phyloP scores from a whole-genome alignment of 2,113 vertebrate genomes.

The Hypomesus transpacificus region DNA sequence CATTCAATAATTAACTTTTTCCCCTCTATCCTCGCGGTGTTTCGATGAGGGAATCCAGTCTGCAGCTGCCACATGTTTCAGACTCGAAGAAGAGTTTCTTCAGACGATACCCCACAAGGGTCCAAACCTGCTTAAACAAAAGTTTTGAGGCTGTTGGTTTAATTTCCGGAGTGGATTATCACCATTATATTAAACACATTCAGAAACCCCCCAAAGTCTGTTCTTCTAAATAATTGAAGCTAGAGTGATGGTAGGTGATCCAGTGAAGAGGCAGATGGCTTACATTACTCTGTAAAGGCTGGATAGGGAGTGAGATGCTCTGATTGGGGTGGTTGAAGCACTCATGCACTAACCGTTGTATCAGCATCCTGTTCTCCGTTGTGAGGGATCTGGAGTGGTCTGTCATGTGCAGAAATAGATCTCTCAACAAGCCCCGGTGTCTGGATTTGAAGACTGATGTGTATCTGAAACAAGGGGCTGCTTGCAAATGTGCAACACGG shows the following conservation, averaged over 20 bases:
- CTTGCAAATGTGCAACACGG: slow-evolving; percentile 26
- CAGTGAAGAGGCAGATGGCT: slow-evolving; percentile 56
- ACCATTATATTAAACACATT: neutral
- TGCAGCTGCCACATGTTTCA: too few relatives aligned
- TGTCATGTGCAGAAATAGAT: slow-evolving; percentile 52
- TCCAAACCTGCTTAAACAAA: too few relatives aligned
- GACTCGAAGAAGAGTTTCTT: too few relatives aligned
- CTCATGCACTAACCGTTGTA: slow-evolving; percentile 29
- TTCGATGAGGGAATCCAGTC: neutral
- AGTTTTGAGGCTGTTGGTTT: too few relatives aligned
- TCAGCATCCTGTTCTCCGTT: slow-evolving; percentile 37
- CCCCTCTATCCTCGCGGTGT: neutral
- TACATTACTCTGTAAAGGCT: slow-evolving; percentile 32
- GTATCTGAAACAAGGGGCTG: slow-evolving; percentile 27
- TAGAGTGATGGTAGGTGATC: slow-evolving; percentile 36
- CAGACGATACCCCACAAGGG: too few relatives aligned
- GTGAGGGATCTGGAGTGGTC: slow-evolving; percentile 48
- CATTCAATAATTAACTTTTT: slow-evolving; percentile 54
- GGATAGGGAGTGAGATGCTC: slow-evolving; percentile 32
- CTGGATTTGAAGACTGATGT: slow-evolving; percentile 26
- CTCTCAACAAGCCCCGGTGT: slow-evolving; percentile 33
- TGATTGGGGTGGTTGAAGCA: slow-evolving; percentile 40
- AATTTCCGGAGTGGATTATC: neutral
- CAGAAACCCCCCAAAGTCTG: neutral
- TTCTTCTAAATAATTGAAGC: slow-evolving; percentile 14